Conservation (phyloP, 53 echinoderm and acorn worm species). For the Paracentrotus lividus region DNA sequence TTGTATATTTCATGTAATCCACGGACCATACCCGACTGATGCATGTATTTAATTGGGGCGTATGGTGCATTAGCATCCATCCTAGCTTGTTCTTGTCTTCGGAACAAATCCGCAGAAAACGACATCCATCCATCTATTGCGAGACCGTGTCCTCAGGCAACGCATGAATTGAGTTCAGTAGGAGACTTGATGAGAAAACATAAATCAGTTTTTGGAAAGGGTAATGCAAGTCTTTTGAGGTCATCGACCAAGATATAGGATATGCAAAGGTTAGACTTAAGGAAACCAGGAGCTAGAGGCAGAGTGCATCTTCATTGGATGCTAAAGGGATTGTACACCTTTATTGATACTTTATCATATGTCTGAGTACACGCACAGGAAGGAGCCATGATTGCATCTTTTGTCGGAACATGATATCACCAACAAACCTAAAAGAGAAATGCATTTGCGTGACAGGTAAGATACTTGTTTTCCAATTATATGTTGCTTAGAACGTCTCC, state of each 20-base stretch:
- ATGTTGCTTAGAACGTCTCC: neutral
- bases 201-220: slow-evolving; percentile 54
- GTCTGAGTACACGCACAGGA: neutral
- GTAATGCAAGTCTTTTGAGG: slow-evolving; percentile 49
- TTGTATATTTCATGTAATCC: neutral
- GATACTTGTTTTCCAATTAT: neutral
- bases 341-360: slow-evolving; percentile 16
- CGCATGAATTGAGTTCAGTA: slow-evolving; percentile 36
- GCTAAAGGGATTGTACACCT: neutral
- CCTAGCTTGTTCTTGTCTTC: neutral
- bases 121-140: neutral
- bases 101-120: slow-evolving; percentile 5
- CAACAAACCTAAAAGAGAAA: neutral
- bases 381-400: neutral
- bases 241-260: slow-evolving; percentile 59
- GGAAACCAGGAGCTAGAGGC: slow-evolving; percentile 15
- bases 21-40: neutral
- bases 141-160: slow-evolving; percentile 9
- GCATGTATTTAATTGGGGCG: neutral
- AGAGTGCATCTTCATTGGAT: slow-evolving; percentile 24
- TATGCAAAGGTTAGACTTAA: slow-evolving; percentile 10
- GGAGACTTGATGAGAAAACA: slow-evolving; percentile 29
- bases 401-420: neutral
- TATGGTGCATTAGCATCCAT: neutral
- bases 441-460: slow-evolving; percentile 17